These are phyloP conservation scores for Conchocele bisecta DNA, from an alignment of 2,888 invertebrate species.

Conservation along the genomic window DNA sequence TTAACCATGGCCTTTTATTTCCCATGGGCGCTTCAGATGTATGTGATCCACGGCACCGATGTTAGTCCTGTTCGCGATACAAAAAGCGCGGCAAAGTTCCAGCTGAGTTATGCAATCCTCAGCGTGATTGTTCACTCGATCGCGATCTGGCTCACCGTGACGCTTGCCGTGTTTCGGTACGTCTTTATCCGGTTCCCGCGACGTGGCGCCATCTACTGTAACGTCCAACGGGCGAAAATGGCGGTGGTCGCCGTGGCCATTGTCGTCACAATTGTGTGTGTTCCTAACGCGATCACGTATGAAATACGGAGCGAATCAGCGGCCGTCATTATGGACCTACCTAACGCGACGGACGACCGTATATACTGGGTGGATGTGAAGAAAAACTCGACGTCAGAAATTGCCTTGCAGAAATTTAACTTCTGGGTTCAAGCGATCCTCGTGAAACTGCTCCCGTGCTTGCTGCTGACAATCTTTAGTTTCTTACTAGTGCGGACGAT, in stretches of 20 bases:
- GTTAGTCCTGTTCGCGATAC: conserved; percentile 72
- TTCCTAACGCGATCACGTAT: conserved; percentile 84
- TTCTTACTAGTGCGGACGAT: conserved; percentile 83
- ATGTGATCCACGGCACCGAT: conserved; percentile 72
- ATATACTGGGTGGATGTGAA: conserved; percentile 84
- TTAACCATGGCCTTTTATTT: conserved; percentile 95
- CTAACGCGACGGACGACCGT: conserved; percentile 55
- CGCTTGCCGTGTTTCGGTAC: conserved; percentile 96
- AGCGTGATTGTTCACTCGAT: conserved; percentile 94
- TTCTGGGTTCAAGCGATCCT: conserved; percentile 97
- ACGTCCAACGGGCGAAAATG: conserved; percentile 90
- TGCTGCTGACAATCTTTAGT: conserved; percentile 89
- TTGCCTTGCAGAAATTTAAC: conserved; percentile 85
- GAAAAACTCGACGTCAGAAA: conserved; percentile 74
- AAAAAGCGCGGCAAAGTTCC: conserved; percentile 79
- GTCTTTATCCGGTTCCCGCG: conserved; percentile 86
- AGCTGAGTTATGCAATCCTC: conserved; percentile 92
- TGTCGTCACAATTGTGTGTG: conserved; percentile 77
- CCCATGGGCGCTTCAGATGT: conserved; percentile 88
- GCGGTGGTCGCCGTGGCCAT: conserved; percentile 87
- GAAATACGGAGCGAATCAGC: conserved; percentile 81
- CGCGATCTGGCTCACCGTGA: conserved; percentile 96
- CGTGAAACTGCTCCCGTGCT: conserved; percentile 95
- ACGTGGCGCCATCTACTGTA: conserved; percentile 92
- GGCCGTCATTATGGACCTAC: neutral